Conservation (phyloP, 2,113 vertebrate genomes). For the Astur gentilis region DNA sequence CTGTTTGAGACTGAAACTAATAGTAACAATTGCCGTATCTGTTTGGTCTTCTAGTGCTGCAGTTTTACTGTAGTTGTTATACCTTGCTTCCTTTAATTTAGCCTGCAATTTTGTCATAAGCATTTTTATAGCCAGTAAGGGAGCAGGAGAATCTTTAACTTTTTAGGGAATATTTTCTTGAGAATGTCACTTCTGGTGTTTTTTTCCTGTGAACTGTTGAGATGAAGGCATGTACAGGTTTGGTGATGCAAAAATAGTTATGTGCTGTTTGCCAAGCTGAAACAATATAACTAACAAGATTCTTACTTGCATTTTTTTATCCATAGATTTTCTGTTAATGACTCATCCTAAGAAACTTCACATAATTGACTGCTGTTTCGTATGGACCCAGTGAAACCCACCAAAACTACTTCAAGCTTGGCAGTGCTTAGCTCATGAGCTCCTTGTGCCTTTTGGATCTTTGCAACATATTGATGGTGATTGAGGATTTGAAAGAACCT, state of each 20-base stretch:
- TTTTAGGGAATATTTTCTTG: not conserved
- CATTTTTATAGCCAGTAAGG: not conserved
- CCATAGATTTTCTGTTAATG: conserved; percentile 74
- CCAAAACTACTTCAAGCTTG: conserved; percentile 76
- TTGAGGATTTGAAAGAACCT: conserved; percentile 72
- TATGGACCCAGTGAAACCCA: conserved; percentile 70
- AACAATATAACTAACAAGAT: not conserved
- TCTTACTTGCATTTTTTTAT: not conserved
- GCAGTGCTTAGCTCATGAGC: conserved; percentile 75
- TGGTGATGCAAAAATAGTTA: not conserved
- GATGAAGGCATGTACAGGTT: not conserved
- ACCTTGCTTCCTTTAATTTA: not conserved
- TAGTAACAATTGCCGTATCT: not conserved
- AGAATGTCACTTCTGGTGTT: not conserved
- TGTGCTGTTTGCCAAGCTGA: not conserved
- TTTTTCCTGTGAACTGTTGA: not conserved
- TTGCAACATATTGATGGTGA: conserved; percentile 65
- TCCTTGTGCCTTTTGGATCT: conserved; percentile 82
- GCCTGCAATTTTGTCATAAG: not conserved
- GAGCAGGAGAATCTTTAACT: not conserved
- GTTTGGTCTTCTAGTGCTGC: not conserved
- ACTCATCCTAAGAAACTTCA: conserved; percentile 74
- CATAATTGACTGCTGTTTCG: conserved; percentile 59
- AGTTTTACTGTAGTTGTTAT: not conserved
- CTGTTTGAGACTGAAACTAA: not conserved